Evolutionary conservation across 2,797 vertebrate species (phyloP).

Genomic region (Cyprinodon diabolis): DNA sequence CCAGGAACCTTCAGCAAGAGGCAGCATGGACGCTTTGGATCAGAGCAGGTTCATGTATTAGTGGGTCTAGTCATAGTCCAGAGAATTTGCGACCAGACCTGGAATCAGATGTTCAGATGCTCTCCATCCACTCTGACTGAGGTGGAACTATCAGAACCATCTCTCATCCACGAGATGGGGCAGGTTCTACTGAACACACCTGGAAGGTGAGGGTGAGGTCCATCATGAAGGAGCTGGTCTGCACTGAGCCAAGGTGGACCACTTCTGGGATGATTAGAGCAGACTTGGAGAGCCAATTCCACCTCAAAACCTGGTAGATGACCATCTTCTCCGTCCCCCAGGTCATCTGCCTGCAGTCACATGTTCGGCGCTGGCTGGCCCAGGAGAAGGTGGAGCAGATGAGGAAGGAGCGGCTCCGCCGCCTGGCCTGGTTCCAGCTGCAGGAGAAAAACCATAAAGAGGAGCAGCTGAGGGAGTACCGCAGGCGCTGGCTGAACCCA

Average conservation of each 20-base stretch:
- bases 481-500: constrained; percentile 83
- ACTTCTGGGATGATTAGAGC: too few relatives aligned
- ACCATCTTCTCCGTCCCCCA: constrained; percentile 42
- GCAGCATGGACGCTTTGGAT: not conserved
- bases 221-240: too few relatives aligned
- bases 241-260: too few relatives aligned
- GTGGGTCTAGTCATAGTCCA: not conserved
- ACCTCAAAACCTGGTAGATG: too few relatives aligned
- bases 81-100: not conserved
- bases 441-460: constrained; percentile 76
- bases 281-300: too few relatives aligned
- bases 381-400: constrained; percentile 72
- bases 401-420: constrained; percentile 67
- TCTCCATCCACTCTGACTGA: not conserved
- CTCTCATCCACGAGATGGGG: too few relatives aligned
- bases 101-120: not conserved
- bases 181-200: too few relatives aligned
- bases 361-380: constrained; percentile 85
- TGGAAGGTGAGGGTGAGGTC: too few relatives aligned
- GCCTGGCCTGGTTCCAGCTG: constrained; percentile 78
- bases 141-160: not conserved
- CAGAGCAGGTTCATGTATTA: not conserved
- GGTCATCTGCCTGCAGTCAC: constrained; percentile 87
- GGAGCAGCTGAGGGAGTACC: constrained; percentile 77
- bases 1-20: too few relatives aligned